Base-by-base conservation (phyloP, 2,888 invertebrate species). In the Troides aeacus region DNA sequence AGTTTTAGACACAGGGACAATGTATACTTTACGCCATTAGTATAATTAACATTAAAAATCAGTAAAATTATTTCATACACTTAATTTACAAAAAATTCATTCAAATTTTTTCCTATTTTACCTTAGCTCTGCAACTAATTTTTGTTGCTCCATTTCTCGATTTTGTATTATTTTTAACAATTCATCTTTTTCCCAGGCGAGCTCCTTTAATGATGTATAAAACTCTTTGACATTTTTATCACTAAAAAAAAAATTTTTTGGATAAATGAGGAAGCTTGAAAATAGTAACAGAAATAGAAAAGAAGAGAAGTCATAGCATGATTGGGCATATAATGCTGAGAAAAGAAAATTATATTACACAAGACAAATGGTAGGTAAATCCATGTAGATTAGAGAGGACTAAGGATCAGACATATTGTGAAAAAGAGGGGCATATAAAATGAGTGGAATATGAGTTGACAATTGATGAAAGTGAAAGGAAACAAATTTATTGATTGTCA, bases 141-240 rank as follows among this genome's bases (percentile, higher is more conserved):
- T 85, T 61, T 78, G 82, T 50, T 88, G 79, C 76, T 90, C 87
- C 23, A 83, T 86, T 74, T 89, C 85, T 74, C 88, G 87, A 36
- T 86, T 84, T 76, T 91, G 93, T 63, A 96, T 85, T 58, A 93
- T 79, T 78, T 93, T 93, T 63, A 96, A 86, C 17, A 94, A 91
- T 81, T 95, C 94, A 78, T 93, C 94, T 78, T 95, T 94, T 72
- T 94, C 94, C 62, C 93, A 93, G 56, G 95, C 94, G 53, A 95
- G 86, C 64, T 94, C 93, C 66, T 93, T 93, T 67, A 93, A 85
- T 56, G 94, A 92, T 64, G 93, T 93, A 68, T 87, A 89, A 74
- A 92, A 89, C 39, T 85, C 84, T 77, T 89, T 92, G 0, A 87
- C 83, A 79, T 86, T 85, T 81, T 88, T 90, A 67, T 89, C 89